Evolutionary conservation across 2,888 invertebrate species (phyloP), one percentile per base, ranked within the genome.

Genomic region (Heterodera filipjevi): DNA sequence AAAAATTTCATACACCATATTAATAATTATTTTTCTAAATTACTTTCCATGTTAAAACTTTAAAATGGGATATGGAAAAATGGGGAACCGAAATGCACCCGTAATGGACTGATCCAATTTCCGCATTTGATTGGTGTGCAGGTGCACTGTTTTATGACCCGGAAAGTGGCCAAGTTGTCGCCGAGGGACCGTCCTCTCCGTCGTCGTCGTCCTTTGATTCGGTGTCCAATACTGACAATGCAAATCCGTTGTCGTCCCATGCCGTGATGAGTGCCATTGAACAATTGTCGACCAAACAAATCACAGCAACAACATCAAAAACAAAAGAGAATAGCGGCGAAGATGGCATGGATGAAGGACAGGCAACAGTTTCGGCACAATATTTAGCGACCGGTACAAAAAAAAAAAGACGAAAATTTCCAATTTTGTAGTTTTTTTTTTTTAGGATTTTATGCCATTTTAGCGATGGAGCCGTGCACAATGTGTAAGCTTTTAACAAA

Each of bases 341-440:
- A n/a, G 70, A n/a, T 1, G 27, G 66, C 2, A 16, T 10, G 30
- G 30, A 64, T 0, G 27, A 64, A 27, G 66, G 6, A 16, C n/a
- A n/a, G 39, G 39, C 39, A 39, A 12, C 6, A 39, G 6, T 39
- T 39, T 27, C n/a, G 30, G 76, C 74, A n/a, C 73, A 79, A 53
- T 83, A 83, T 77, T 76, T 83, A 59, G 82, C 81, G 3, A 82
- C 83, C 10, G 83, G 82, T 76, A 72, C 16, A 53, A 66, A 76
- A 19, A 27, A 53, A 66, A 76, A 19, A 39, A n/a, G 0, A 68
- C n/a, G 12, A 64, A 76, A 12, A 76, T 74, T 32, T 16, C 33
- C 27, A 22, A 14, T 35, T 66, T 32, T 30, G 22, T 46, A 16
- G 14, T 66, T 66, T 16, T 30, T 33, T 30, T 76, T 39, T n/a